These are phyloP conservation scores for Eleginops maclovinus DNA, from an alignment of 2,113 vertebrate genomes.

Conservation along the genomic window DNA sequence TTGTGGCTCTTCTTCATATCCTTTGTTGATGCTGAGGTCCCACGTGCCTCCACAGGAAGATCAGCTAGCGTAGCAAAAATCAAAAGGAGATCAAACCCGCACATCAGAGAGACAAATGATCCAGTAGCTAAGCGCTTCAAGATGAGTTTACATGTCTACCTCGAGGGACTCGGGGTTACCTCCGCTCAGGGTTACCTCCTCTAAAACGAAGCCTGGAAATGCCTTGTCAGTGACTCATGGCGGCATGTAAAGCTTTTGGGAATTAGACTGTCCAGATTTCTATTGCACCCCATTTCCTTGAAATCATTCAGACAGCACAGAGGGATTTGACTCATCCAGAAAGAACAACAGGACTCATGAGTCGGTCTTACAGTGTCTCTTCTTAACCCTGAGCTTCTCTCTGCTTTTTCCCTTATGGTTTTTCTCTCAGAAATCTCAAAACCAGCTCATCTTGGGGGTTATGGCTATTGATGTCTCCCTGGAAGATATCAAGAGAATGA, in stretches of 20 bases:
- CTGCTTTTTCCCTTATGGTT: not conserved
- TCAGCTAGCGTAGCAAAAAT: slow-evolving; percentile 48
- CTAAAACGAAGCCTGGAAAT: slow-evolving; percentile 63
- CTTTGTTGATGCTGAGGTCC: slow-evolving; percentile 58
- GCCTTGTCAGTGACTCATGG: slow-evolving; percentile 75
- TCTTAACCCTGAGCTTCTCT: slow-evolving; percentile 13
- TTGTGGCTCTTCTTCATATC: slow-evolving; percentile 57
- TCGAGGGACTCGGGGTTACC: slow-evolving; percentile 44
- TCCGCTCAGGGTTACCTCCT: slow-evolving; percentile 46
- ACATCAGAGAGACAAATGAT: slow-evolving; percentile 67
- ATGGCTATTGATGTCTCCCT: slow-evolving; percentile 98
- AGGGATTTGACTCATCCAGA: slow-evolving; percentile 68
- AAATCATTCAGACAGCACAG: slow-evolving; percentile 59
- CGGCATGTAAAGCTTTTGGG: slow-evolving; percentile 60
- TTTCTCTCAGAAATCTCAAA: slow-evolving; percentile 78
- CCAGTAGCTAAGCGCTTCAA: slow-evolving; percentile 80
- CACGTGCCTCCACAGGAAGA: slow-evolving; percentile 57
- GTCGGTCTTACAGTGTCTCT: slow-evolving; percentile 17
- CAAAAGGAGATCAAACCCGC: slow-evolving; percentile 65
- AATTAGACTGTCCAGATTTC: slow-evolving; percentile 70
- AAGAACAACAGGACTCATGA: slow-evolving; percentile 48
- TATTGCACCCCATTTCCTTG: slow-evolving; percentile 59
- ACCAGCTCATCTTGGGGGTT: slow-evolving; percentile 96
- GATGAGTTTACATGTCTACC: slow-evolving; percentile 70
- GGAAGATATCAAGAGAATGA: slow-evolving; percentile 96